Evolutionary conservation across 2,113 vertebrate species (phyloP).

Genomic region (Dipodomys spectabilis): DNA sequence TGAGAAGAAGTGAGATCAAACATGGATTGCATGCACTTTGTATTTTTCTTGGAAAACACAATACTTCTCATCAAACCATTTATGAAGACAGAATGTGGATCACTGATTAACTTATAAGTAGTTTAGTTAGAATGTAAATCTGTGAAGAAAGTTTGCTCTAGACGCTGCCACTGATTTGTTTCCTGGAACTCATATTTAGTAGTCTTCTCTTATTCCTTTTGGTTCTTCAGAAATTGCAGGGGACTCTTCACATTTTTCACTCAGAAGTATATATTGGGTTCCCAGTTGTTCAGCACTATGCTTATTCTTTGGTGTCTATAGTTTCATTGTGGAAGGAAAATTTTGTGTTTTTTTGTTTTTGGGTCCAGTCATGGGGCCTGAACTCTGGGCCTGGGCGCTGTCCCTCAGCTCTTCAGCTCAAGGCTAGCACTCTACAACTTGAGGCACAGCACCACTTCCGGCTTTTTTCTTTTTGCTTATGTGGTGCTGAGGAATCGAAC

Average conservation of each 20-base stretch:
- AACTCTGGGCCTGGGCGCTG: no score
- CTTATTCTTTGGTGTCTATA: background rate
- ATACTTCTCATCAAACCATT: background rate
- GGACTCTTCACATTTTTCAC: background rate
- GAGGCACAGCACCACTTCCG: no score
- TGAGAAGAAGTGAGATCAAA: background rate
- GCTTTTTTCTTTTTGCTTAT: no score
- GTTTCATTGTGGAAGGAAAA: background rate
- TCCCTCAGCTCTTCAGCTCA: no score
- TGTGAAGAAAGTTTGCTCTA: background rate
- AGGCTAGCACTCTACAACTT: no score
- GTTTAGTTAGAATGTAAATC: slow-evolving; percentile 9
- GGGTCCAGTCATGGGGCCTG: no score
- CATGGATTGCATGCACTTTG: slow-evolving; percentile 8
- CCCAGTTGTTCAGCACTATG: background rate
- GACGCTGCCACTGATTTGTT: background rate
- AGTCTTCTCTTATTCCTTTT: background rate
- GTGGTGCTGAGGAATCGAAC: no score
- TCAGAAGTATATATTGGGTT: background rate
- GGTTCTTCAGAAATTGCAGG: background rate
- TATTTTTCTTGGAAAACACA: background rate
- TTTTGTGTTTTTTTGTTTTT: no score
- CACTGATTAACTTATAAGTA: background rate
- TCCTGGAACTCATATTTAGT: background rate
- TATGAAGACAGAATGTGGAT: background rate